Conservation (phyloP, 2,113 vertebrate genomes). For the Gobius niger region DNA sequence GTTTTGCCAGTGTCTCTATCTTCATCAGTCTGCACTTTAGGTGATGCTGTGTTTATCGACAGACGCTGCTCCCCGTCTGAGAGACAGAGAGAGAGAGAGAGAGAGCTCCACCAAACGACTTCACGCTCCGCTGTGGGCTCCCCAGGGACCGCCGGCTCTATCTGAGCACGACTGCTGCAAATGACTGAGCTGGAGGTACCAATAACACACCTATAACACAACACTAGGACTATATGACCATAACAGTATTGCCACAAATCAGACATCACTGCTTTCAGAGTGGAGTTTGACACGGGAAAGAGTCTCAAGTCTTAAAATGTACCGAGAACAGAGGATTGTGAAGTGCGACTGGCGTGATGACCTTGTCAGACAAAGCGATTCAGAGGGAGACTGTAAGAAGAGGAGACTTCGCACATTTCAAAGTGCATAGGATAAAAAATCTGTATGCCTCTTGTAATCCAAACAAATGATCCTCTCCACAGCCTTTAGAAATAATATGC, state of each 20-base stretch:
- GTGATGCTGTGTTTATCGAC: slow-evolving; percentile 31
- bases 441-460: no score
- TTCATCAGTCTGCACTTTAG: slow-evolving; percentile 42
- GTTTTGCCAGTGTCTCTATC: slow-evolving; percentile 35
- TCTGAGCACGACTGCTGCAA: slow-evolving; percentile 67
- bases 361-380: no score
- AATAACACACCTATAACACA: slow-evolving; percentile 57
- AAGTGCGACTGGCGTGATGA: no score
- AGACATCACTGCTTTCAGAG: background rate
- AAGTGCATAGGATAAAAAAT: no score
- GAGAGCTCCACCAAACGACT: slow-evolving; percentile 18
- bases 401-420: no score
- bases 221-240: slow-evolving; percentile 49
- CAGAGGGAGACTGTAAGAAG: no score
- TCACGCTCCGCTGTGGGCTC: slow-evolving; percentile 55
- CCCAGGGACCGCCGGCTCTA: slow-evolving; percentile 56
- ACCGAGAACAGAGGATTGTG: no score
- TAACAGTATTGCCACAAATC: background rate
- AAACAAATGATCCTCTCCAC: no score
- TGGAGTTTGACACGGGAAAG: background rate
- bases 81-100: slow-evolving; percentile 9
- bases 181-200: slow-evolving; percentile 65
- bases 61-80: slow-evolving; percentile 25
- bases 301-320: slow-evolving; percentile 21
- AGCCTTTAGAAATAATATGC: no score